Conservation (phyloP, 2,888 invertebrate genomes). For the Hybos culiciformis region DNA sequence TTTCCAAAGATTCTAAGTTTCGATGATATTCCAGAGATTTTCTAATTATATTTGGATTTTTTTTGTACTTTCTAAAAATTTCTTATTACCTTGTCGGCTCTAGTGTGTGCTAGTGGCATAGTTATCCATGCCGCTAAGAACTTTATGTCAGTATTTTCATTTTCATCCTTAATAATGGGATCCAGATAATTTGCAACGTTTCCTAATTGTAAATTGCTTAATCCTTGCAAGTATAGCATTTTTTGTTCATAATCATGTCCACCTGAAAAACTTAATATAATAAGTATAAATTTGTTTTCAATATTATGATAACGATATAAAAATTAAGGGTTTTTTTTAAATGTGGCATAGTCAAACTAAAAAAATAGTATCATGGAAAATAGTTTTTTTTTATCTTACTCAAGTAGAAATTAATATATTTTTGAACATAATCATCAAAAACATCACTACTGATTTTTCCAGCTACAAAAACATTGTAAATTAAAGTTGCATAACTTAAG, state of each 20-base stretch:
- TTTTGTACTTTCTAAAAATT: constrained; percentile 3
- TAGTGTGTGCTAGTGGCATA: constrained; percentile 37
- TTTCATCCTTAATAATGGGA: constrained; percentile 44
- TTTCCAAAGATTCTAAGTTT: background rate
- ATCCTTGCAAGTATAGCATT: constrained; percentile 56
- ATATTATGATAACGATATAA: background rate
- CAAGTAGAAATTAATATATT: constrained; percentile 56
- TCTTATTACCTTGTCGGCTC: constrained; percentile 39
- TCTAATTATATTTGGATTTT: background rate
- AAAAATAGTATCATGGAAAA: background rate
- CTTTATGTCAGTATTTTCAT: constrained; percentile 35
- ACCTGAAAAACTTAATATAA: constrained; percentile 33
- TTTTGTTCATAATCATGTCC: constrained; percentile 51
- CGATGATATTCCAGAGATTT: too few species aligned
- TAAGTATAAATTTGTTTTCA: background rate
- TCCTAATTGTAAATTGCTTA: constrained; percentile 49
- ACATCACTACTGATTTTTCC: constrained; percentile 45
- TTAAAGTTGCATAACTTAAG: constrained; percentile 52
- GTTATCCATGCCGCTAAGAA: constrained; percentile 55
- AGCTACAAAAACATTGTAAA: constrained; percentile 45
- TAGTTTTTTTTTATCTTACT: constrained; percentile 35
- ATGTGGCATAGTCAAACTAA: background rate
- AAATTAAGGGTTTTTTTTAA: background rate
- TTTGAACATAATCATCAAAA: constrained; percentile 54
- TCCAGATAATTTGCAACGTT: constrained; percentile 40